Evolutionary conservation across 2,888 invertebrate species (phyloP).

Genomic region (Spialia ferax): DNA sequence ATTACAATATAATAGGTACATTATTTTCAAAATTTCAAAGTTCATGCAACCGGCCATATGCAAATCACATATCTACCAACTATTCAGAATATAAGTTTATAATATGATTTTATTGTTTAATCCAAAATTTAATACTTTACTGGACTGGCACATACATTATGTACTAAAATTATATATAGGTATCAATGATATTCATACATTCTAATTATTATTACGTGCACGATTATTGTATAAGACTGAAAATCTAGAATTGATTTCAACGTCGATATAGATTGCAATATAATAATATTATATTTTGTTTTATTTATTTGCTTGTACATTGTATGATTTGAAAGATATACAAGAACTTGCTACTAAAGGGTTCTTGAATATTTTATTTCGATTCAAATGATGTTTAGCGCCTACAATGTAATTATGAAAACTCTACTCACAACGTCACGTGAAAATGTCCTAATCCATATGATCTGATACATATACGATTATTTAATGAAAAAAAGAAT

Average conservation of each 20-base stretch:
- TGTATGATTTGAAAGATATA: no score
- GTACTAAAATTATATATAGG: constrained; percentile 16
- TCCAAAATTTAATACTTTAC: constrained; percentile 5
- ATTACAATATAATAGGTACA: background rate
- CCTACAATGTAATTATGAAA: no score
- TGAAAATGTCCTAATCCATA: no score
- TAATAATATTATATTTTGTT: no score
- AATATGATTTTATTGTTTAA: background rate
- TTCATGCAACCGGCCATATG: background rate
- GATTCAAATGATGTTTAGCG: no score
- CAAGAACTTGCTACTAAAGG: no score
- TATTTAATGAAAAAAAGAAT: no score
- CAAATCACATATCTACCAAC: background rate
- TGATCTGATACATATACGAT: background rate
- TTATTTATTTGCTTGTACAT: no score
- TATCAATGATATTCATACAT: background rate
- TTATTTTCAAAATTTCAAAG: no score
- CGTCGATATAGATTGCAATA: no score
- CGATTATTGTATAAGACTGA: background rate
- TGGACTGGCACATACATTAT: constrained; percentile 21
- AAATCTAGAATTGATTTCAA: background rate
- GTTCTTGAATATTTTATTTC: no score
- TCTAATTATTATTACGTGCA: background rate
- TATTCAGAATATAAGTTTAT: constrained; percentile 1
- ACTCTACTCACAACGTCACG: no score